Conservation (phyloP, 2,113 vertebrate species). For the Ursus arctos region DNA sequence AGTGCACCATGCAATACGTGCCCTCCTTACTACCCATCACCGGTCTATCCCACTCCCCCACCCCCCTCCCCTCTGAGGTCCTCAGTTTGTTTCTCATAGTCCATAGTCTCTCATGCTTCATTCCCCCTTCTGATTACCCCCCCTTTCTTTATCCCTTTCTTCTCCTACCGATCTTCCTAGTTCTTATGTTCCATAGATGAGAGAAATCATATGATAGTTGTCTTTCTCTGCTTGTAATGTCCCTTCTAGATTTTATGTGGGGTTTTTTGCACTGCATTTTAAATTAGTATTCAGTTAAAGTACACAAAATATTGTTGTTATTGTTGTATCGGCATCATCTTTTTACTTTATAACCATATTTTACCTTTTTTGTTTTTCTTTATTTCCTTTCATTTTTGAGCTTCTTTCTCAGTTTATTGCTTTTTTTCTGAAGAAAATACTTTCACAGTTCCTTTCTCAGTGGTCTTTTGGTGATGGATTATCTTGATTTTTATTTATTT, state of each 20-base stretch:
- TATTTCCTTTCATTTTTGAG: not conserved
- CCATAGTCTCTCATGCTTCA: no score
- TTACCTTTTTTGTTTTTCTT: not conserved
- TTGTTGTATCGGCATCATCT: not conserved
- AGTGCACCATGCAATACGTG: no score
- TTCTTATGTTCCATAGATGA: no score
- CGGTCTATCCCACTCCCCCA: no score
- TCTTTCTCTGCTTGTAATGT: not conserved
- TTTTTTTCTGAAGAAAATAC: not conserved
- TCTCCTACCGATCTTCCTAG: no score
- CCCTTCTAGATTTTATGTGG: not conserved
- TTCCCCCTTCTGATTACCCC: no score
- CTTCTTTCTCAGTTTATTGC: not conserved
- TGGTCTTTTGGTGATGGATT: not conserved
- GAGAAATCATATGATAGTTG: no score
- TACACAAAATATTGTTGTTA: not conserved
- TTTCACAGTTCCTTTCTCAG: not conserved
- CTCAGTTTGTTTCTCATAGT: no score
- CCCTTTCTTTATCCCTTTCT: no score
- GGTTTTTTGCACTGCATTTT: not conserved
- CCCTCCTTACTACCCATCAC: no score
- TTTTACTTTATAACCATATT: not conserved
- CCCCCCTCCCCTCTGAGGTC: no score
- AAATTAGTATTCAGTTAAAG: not conserved
- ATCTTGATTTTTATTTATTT: not conserved